phyloP scores from a whole-genome alignment of 1,140 invertebrate species.

The honey bee (Apis mellifera) region Amel_HAv3.1 CM009931.2:5795501-5796000 shows the following conservation, averaged over 20 bases:
- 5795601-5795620: too few species aligned
- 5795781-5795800: background rate
- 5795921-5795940: background rate
- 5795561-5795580: too few species aligned
- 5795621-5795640: too few species aligned
- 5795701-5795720: background rate
- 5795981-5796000: background rate
- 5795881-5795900: background rate
- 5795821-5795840: background rate
- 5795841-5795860: background rate
- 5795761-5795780: background rate
- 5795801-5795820: background rate
- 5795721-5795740: too few species aligned
- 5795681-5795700: background rate
- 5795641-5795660: too few species aligned
- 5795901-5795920: background rate
- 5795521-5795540: too few species aligned
- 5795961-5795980: background rate
- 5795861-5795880: constrained; percentile 43
- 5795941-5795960: background rate
- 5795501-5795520: too few species aligned
- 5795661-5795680: constrained; percentile 1
- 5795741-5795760: background rate
- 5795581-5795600: too few species aligned
- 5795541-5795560: too few species aligned